Conservation (phyloP, 2,113 vertebrate genomes). For the Dromas ardeola region DNA sequence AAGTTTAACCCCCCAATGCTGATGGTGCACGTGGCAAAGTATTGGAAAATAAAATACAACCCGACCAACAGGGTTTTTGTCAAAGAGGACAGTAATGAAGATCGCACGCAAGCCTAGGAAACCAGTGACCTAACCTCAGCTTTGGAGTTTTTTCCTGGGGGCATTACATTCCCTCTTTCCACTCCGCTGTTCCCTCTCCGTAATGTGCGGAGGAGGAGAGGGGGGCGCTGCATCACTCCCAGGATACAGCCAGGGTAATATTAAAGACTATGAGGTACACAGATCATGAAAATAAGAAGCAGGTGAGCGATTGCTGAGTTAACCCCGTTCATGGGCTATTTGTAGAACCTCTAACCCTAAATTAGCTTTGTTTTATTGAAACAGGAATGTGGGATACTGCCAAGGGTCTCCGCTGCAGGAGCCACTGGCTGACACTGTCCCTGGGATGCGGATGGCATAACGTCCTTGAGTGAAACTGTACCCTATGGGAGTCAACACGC, state of each 20-base stretch:
- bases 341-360: not conserved
- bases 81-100: not conserved
- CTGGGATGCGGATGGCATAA: not conserved
- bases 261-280: not conserved
- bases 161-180: no score
- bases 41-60: not conserved
- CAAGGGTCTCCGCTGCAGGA: not conserved
- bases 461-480: not conserved
- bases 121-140: not conserved
- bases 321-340: not conserved
- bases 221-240: not conserved
- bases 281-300: not conserved
- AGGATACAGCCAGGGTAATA: no score
- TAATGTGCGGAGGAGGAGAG: not conserved
- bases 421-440: not conserved
- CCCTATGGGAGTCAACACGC: not conserved
- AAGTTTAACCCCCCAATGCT: not conserved
- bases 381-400: not conserved
- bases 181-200: rapidly evolving
- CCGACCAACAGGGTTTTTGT: not conserved
- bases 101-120: not conserved
- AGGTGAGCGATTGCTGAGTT: not conserved
- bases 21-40: not conserved
- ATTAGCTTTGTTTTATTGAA: not conserved
- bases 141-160: not conserved